Evolutionary conservation across 2,797 vertebrate genomes (phyloP), one percentile per base, ranked within the genome.

Genomic region (Semotilus atromaculatus): DNA sequence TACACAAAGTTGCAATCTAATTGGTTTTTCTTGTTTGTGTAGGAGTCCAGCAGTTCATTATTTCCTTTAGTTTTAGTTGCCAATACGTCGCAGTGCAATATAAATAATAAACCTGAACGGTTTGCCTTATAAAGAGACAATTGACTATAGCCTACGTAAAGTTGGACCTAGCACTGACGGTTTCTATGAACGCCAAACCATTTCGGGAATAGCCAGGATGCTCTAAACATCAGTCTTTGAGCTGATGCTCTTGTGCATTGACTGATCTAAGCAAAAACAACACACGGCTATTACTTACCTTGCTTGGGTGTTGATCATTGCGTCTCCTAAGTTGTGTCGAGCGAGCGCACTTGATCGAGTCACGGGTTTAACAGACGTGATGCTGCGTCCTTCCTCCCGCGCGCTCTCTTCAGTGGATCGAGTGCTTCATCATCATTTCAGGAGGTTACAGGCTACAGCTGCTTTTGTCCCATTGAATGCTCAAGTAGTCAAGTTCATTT

Each of bases 231-330:
- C 5, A 58, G 8, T 45, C 7, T 76, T 8, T 77, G n/a, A 45
- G 38, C 26, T 48, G 70, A 45, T 31, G 76, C 38, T 34, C 4
- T 19, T 5, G 18, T 5, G 3, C 26, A 34, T 26, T 62, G 38
- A 34, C 38, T 62, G 38, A 55, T 8, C 18, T 45, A 66, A 21
- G 4, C 18, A 55, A 62, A 29, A 29, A 13, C 8, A 34, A 34
- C 19, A 19, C 5, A 10, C 55, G 23, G 8, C 0, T 48, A 51
- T 29, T 68, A 23, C 85, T 75, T 86, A 88, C 87, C 81, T 88
- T 71, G 87, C 83, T 45, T 89, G 80, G 7, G 83, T 67, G 74
- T 88, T 88, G 79, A 86, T 79, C 87, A 89, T 89, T 45, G 16
- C 55, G 36, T 45, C 23, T 70, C 45, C n/a, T 62, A 7, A 58